Evolutionary conservation across 2,797 vertebrate genomes (phyloP), one percentile per base, ranked within the genome.

Genomic region (Odontamblyopus lacepedii): DNA sequence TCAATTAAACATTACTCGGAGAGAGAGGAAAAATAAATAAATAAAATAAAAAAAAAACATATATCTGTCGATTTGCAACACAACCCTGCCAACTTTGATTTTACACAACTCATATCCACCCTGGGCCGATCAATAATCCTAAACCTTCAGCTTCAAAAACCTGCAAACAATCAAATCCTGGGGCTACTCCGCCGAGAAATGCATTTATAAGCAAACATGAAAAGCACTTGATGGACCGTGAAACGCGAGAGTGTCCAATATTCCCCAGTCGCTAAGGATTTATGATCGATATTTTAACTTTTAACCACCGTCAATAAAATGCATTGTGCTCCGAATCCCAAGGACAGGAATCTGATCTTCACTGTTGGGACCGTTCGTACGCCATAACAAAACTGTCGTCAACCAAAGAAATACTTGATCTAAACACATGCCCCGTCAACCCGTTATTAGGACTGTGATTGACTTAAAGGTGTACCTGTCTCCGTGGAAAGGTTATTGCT

Each of bases 221-320:
- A 26, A 68, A 64, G 30, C 30, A n/a, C 35, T 72, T 41, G 29
- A 71, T 61, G 38, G 59, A 11, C 18, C 6, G 27, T 59, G 65
- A 69, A 64, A 72, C 35, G 38, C 35, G 63, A 70, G 64, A 30
- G 29, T 38, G 41, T 67, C 57, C 50, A 69, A 64, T 73, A 50
- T 57, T 60, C 27, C 23, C 18, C 15, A 69, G 50, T 41, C 15
- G 19, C 15, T 61, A 23, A 76, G 59, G 74, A 76, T 71, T 71
- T 62, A 73, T 69, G 57, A 79, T 69, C 38, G 44, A 74, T 70
- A 69, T 59, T 79, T 70, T 32, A 59, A 70, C 62, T 63, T 66
- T 69, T 69, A 65, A 15, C 64, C 35, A 19, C 18, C 64, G 50
- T 77, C 69, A 70, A 74, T 66, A 69, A 67, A 63, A 38, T 23